Evolutionary conservation across 2,797 vertebrate species (phyloP).

Genomic region (Gallinago solitaria): DNA sequence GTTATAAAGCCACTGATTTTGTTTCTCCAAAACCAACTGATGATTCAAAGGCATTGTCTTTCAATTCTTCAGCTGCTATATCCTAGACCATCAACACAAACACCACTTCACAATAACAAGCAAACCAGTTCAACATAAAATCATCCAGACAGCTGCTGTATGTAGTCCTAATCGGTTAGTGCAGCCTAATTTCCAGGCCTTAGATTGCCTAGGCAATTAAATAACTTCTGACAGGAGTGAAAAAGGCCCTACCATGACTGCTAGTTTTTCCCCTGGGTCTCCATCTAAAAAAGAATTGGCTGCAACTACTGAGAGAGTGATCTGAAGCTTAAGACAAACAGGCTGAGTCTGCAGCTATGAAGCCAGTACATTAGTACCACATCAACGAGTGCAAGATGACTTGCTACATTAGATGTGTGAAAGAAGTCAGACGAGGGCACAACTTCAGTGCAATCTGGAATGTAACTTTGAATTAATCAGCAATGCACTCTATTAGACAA

Average conservation of each 20-base stretch:
- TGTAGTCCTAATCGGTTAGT: background rate
- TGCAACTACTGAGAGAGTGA: background rate
- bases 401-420: background rate
- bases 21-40: background rate
- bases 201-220: background rate
- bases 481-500: background rate
- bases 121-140: background rate
- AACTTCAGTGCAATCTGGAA: background rate
- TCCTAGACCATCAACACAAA: background rate
- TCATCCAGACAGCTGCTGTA: background rate
- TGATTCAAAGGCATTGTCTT: background rate
- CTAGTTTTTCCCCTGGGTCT: background rate
- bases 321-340: background rate
- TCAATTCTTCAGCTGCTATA: background rate
- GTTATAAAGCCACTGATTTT: background rate
- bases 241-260: background rate
- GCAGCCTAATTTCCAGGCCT: background rate
- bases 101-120: background rate
- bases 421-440: background rate
- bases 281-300: background rate
- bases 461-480: background rate
- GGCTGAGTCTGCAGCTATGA: background rate
- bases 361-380: background rate
- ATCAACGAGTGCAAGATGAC: background rate
- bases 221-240: background rate